Conservation (phyloP, 2,113 vertebrate genomes). For the Motacilla alba region DNA sequence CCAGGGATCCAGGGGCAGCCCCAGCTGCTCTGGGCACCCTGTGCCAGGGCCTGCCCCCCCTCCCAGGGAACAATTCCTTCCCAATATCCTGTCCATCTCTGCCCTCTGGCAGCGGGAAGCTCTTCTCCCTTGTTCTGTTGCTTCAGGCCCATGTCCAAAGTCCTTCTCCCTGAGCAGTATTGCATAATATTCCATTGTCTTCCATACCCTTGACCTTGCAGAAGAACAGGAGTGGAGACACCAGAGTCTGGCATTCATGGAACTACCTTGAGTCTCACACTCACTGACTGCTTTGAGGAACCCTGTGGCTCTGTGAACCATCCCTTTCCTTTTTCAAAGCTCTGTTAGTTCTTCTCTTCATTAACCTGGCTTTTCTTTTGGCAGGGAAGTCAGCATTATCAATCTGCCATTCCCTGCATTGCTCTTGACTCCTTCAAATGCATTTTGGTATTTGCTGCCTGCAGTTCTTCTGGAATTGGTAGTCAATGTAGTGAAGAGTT, state of each 20-base stretch:
- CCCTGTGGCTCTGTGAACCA: neutral
- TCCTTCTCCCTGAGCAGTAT: neutral
- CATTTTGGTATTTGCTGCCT: neutral
- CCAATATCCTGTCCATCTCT: neutral
- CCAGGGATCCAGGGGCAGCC: neutral
- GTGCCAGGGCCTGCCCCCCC: neutral
- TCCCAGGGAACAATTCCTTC: neutral
- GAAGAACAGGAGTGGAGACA: neutral
- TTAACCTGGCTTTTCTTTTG: neutral
- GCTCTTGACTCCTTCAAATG: neutral
- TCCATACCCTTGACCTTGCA: neutral
- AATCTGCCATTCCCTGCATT: neutral
- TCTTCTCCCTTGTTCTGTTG: neutral
- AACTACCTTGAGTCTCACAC: neutral
- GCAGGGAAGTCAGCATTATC: neutral
- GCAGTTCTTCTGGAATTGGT: neutral
- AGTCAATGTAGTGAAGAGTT: neutral
- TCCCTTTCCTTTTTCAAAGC: neutral
- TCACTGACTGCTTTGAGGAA: neutral
- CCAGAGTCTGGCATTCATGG: neutral
- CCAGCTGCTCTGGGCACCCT: neutral
- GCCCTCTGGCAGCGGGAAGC: neutral
- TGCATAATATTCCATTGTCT: neutral
- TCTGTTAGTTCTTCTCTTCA: neutral
- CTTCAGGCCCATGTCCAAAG: neutral